phyloP scores from a whole-genome alignment of 1,140 invertebrate genomes.

The Prorops nasuta region DNA sequence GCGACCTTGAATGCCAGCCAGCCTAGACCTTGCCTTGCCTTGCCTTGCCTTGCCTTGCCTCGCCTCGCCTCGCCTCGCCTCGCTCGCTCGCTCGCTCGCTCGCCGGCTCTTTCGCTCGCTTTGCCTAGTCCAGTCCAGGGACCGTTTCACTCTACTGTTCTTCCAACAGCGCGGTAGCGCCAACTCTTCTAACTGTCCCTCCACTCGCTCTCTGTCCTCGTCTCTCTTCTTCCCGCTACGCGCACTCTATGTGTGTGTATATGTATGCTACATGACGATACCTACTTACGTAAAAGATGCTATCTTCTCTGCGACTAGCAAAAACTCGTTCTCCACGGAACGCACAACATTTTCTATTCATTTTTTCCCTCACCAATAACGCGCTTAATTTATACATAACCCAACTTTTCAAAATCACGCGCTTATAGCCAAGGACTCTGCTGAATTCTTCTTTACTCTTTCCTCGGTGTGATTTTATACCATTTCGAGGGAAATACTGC shows the following conservation, averaged over 20 bases:
- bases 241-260: no score
- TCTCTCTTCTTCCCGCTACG: neutral
- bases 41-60: constrained; percentile 1
- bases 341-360: no score
- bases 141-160: constrained; percentile 22
- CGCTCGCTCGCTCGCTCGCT: constrained; percentile 37
- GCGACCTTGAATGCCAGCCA: constrained; percentile 42
- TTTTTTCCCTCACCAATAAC: no score
- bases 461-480: no score
- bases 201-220: constrained; percentile 6
- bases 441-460: no score
- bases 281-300: neutral
- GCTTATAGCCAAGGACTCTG: no score
- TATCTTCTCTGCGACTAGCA: no score
- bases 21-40: constrained; percentile 40
- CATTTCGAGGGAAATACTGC: no score
- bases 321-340: no score
- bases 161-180: constrained; percentile 15
- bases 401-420: no score
- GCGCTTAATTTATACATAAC: no score
- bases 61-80: constrained; percentile 3
- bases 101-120: constrained; percentile 4
- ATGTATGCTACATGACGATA: no score
- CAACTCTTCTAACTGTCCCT: neutral
- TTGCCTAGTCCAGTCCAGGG: constrained; percentile 26